Base-by-base conservation (phyloP, 1,140 invertebrate genomes). In the Hetaerina americana region DNA sequence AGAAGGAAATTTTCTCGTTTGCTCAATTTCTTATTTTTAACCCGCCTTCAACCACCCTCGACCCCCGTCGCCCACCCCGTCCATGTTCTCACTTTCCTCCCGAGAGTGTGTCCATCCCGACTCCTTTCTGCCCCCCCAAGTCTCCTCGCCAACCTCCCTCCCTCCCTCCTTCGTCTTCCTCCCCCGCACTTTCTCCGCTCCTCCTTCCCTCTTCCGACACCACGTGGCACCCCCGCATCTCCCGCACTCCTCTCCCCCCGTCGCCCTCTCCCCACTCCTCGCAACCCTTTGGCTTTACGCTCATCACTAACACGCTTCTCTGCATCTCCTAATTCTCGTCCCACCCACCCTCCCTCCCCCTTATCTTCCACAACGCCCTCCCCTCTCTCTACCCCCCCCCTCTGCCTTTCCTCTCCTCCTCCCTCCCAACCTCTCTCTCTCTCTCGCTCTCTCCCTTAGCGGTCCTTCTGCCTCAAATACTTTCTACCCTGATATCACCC, bases 311-410 rank as follows among this genome's bases (percentile, higher is more conserved):
- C 40, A 57, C 40, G 40, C 40, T n/a, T 57, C 40, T n/a, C 15
- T 57, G 40, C 40, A 57, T n/a, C 40, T 57, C 40, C 40, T 57
- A 57, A 57, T 57, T 57, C 40, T 57, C 31, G 31, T 40, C 31
- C 18, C 40, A n/a, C 15, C 66, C 68, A 49, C 57, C 66, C 68
- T 49, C 66, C 26, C 66, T 27, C 69, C 25, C n/a, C n/a, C n/a
- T n/a, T n/a, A n/a, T n/a, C n/a, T n/a, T n/a, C n/a, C n/a, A n/a
- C n/a, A n/a, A n/a, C 18, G 49, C 26, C 69, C n/a, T 40, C 69
- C 26, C 27, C 49, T 68, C 27, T 67, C 67, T 70, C 73, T 40
- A 27, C 66, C 66, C 66, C 72, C 18, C 3, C 18, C n/a, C n/a
- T n/a, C n/a, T n/a, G n/a, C n/a, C n/a, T n/a, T n/a, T n/a, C n/a